Evolutionary conservation across 2,888 invertebrate genomes (phyloP).

Genomic region (Odontocolon sp.): DNA sequence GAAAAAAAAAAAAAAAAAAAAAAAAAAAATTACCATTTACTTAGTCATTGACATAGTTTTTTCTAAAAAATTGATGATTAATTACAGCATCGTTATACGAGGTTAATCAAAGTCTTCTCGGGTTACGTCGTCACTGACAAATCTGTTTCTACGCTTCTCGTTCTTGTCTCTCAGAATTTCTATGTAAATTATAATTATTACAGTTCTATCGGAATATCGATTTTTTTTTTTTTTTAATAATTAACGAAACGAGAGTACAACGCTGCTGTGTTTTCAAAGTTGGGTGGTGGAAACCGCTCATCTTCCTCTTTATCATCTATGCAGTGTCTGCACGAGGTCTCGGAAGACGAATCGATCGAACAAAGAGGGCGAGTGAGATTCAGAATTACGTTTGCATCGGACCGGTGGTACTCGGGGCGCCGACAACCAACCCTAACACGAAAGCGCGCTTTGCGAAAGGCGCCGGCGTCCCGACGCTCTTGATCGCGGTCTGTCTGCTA

Average conservation of each 20-base stretch:
- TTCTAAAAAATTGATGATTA: neutral
- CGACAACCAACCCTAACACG: neutral
- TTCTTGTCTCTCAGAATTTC: neutral
- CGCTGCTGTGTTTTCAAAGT: neutral
- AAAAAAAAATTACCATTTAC: neutral
- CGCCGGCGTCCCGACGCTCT: conserved; percentile 39
- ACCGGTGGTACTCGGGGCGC: neutral
- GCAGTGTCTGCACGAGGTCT: neutral
- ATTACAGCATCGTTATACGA: neutral
- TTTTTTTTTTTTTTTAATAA: conserved; percentile 6
- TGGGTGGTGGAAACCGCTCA: too few relatives aligned
- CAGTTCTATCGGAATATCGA: neutral
- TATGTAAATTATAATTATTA: neutral
- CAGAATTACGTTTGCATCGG: conserved; percentile 16
- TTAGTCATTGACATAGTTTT: neutral
- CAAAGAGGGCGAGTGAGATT: neutral
- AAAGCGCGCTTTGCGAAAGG: conserved; percentile 40
- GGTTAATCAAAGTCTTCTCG: conserved; percentile 9
- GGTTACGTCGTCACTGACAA: neutral
- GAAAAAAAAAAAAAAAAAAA: neutral
- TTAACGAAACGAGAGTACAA: neutral
- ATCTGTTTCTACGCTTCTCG: neutral
- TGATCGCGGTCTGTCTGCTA: neutral
- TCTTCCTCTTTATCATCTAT: too few relatives aligned
- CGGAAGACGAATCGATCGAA: conserved; percentile 14